A percentile compares a stretch with the other conserved stretches of the same genome.
Evolutionary conservation across 2,888 invertebrate genomes (phyloP).

Genomic region (Scaptomyza tumidula): DNA sequence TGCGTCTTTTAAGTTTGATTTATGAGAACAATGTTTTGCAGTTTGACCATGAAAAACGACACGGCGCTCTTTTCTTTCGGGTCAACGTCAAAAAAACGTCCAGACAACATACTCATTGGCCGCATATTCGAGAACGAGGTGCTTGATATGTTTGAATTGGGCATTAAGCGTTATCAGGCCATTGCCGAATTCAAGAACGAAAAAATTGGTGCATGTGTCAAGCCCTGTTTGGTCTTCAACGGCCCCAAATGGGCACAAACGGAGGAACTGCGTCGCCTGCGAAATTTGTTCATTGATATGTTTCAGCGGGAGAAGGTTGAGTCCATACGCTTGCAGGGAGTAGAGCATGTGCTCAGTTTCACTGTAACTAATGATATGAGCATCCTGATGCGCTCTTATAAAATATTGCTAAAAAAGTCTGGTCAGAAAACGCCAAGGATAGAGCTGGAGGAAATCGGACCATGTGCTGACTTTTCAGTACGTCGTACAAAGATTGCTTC

Average conservation of each 20-base stretch:
- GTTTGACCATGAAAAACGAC: slow-evolving; percentile 92
- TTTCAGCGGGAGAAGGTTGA: slow-evolving; percentile 89
- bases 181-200: slow-evolving; percentile 92
- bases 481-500: slow-evolving; percentile 95
- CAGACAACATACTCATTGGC: slow-evolving; percentile 95
- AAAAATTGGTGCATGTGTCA: slow-evolving; percentile 92
- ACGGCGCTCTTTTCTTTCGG: slow-evolving; percentile 95
- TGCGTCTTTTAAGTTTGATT: background rate
- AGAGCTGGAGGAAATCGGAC: slow-evolving; percentile 91
- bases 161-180: slow-evolving; percentile 92
- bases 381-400: slow-evolving; percentile 91
- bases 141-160: slow-evolving; percentile 98
- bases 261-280: slow-evolving; percentile 92
- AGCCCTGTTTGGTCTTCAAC: slow-evolving; percentile 96
- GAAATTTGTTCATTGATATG: slow-evolving; percentile 95
- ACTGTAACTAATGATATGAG: slow-evolving; percentile 91
- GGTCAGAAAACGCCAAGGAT: slow-evolving; percentile 94
- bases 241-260: slow-evolving; percentile 95
- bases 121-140: slow-evolving; percentile 95
- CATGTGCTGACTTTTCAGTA: slow-evolving; percentile 93
- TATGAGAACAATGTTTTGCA: slow-evolving; percentile 58
- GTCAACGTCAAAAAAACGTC: slow-evolving; percentile 97
- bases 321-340: slow-evolving; percentile 94
- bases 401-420: slow-evolving; percentile 95
- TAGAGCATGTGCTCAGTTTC: slow-evolving; percentile 97